phyloP scores from a whole-genome alignment of 2,113 vertebrate species.

The Heterotis niloticus region DNA sequence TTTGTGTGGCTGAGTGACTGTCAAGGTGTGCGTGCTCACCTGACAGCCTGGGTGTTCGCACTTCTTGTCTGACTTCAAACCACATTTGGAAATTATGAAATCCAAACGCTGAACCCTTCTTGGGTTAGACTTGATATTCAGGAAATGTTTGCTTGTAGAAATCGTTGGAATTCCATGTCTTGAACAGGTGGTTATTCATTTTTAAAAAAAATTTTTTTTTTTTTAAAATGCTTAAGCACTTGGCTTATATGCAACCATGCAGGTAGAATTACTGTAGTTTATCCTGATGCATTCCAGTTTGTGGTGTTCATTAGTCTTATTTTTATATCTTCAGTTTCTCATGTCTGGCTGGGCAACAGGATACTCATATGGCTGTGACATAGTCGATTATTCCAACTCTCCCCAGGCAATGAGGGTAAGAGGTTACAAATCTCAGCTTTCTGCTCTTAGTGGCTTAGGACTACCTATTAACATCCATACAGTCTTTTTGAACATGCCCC shows the following conservation, averaged over 20 bases:
- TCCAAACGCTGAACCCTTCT: not conserved
- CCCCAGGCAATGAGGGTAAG: constrained; percentile 85
- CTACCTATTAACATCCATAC: constrained; percentile 9
- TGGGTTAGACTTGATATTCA: not conserved
- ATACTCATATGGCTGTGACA: constrained; percentile 85
- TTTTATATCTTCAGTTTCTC: constrained; percentile 73
- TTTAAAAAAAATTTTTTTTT: too few species aligned
- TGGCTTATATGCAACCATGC: too few species aligned
- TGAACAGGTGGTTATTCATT: too few species aligned
- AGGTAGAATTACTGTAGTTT: too few species aligned
- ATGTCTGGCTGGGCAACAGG: constrained; percentile 97
- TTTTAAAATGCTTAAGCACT: too few species aligned
- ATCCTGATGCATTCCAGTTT: not conserved
- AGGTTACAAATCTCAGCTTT: constrained; percentile 1
- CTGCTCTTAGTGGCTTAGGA: too few species aligned
- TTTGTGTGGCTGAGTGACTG: not conserved
- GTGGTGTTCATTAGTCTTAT: not conserved
- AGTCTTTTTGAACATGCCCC: too few species aligned
- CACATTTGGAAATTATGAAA: too few species aligned
- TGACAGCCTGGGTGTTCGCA: not conserved
- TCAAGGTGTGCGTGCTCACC: too few species aligned
- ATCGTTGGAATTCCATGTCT: too few species aligned
- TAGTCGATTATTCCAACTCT: constrained; percentile 83
- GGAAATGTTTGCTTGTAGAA: too few species aligned
- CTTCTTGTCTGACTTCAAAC: too few species aligned